These are phyloP conservation scores for Myotis findleyi DNA, from an alignment of 2,797 vertebrate species.

Conservation along the genomic window DNA sequence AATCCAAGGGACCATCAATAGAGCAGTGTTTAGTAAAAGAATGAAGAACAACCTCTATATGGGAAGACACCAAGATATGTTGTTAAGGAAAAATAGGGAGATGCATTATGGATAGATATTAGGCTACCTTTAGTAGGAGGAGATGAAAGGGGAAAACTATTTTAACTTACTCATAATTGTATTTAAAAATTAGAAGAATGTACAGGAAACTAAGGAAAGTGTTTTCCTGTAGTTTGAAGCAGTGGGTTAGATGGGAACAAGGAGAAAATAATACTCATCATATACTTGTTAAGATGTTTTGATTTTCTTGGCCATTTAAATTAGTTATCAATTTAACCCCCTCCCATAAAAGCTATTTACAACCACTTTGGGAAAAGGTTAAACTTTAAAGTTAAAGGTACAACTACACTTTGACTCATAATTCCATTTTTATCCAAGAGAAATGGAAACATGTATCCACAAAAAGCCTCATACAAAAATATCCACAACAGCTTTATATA, in stretches of 20 bases:
- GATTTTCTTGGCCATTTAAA: background rate
- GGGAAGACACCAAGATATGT: background rate
- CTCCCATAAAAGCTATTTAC: background rate
- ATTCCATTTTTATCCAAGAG: background rate
- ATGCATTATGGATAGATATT: background rate
- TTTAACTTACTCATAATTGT: background rate
- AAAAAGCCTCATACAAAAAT: background rate
- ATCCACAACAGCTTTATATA: background rate
- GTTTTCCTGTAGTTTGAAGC: background rate
- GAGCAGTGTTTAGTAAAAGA: background rate
- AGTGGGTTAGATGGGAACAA: background rate
- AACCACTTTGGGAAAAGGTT: background rate
- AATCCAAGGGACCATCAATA: background rate
- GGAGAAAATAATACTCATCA: background rate
- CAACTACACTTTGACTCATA: background rate
- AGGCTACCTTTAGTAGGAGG: background rate
- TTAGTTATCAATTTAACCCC: background rate
- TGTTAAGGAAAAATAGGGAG: background rate
- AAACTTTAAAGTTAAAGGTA: background rate
- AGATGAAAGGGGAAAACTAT: background rate
- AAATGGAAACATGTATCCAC: constrained; percentile 10
- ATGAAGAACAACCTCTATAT: background rate
- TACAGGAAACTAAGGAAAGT: background rate
- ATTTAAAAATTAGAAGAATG: constrained; percentile 20
- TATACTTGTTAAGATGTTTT: background rate